Evolutionary conservation across 2,797 vertebrate species (phyloP).

Genomic region (Argentina silus): DNA sequence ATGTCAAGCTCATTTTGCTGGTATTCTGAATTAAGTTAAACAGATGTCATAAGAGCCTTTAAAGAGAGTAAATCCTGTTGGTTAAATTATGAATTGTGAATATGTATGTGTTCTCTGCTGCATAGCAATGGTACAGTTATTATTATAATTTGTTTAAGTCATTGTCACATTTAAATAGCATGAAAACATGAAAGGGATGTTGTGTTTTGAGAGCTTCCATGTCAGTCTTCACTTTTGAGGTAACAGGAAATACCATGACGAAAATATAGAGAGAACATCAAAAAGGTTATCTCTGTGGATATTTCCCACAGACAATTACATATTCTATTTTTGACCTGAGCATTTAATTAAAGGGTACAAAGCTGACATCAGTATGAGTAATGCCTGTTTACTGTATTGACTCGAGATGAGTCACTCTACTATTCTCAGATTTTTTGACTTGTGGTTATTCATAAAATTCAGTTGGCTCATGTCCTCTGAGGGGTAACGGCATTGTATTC

Average conservation of each 20-base stretch:
- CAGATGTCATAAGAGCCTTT: not conserved
- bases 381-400: slow-evolving; percentile 67
- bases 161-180: not conserved
- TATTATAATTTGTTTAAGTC: not conserved
- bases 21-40: not conserved
- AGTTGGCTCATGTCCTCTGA: slow-evolving; percentile 18
- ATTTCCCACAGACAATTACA: slow-evolving; percentile 55
- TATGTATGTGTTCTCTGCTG: not conserved
- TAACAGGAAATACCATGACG: slow-evolving; percentile 63
- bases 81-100: not conserved
- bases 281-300: slow-evolving; percentile 57
- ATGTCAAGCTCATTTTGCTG: not conserved
- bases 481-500: slow-evolving; percentile 30
- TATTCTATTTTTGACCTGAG: slow-evolving; percentile 66
- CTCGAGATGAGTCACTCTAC: slow-evolving; percentile 68
- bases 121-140: not conserved
- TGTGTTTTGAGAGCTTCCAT: slow-evolving; percentile 60
- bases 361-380: slow-evolving; percentile 72
- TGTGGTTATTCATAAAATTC: slow-evolving; percentile 51
- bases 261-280: slow-evolving; percentile 57
- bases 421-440: slow-evolving; percentile 13
- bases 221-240: slow-evolving; percentile 62
- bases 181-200: slow-evolving; percentile 54
- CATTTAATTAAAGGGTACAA: slow-evolving; percentile 55
- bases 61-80: not conserved